Conservation (phyloP, 2,888 invertebrate genomes). For the Poecilus cupreus region DNA sequence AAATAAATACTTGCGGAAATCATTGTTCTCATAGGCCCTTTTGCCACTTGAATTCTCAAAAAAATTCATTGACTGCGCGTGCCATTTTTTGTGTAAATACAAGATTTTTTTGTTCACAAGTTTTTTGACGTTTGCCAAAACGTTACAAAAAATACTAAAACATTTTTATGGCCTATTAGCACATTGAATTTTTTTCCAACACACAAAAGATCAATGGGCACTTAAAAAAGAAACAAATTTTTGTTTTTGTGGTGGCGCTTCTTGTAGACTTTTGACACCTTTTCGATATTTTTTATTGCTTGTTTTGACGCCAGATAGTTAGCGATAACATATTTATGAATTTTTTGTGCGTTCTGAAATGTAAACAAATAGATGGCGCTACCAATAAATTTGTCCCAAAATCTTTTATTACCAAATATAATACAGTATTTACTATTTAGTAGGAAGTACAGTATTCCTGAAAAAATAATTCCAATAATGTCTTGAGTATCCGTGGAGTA, state of each 20-base stretch:
- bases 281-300: neutral
- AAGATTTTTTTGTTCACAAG: constrained; percentile 25
- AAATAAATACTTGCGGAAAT: constrained; percentile 15
- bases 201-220: constrained; percentile 36
- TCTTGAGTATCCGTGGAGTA: no score
- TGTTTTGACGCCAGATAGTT: neutral
- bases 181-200: constrained; percentile 45
- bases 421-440: no score
- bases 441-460: no score
- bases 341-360: neutral
- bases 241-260: constrained; percentile 44
- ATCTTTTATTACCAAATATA: no score
- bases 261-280: constrained; percentile 4
- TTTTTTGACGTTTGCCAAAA: constrained; percentile 46
- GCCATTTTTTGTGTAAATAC: constrained; percentile 52
- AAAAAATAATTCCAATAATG: no score
- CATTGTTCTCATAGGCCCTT: neutral
- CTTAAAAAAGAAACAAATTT: constrained; percentile 33
- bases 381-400: no score
- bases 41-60: neutral
- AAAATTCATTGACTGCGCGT: constrained; percentile 36
- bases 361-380: no score
- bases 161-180: constrained; percentile 54
- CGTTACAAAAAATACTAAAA: constrained; percentile 37
- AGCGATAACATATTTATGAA: neutral